Conservation (phyloP, 2,797 vertebrate species). For the Sarcophilus harrisii region DNA sequence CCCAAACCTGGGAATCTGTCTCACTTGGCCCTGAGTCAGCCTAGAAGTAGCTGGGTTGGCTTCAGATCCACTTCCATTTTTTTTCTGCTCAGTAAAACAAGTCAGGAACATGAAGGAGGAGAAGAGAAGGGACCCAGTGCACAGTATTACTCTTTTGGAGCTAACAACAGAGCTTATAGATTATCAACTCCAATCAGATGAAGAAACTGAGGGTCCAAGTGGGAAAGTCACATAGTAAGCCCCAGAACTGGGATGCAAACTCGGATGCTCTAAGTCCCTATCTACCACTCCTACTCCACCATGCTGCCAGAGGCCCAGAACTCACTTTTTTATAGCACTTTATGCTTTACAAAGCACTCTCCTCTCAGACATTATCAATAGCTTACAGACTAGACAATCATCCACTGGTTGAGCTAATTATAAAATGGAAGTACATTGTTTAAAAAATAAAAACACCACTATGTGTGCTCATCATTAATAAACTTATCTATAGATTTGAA, state of each 20-base stretch:
- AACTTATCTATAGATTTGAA: slow-evolving; percentile 24
- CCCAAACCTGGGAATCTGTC: neutral
- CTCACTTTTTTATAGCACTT: neutral
- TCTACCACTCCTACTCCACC: neutral
- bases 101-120: neutral
- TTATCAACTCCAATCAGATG: neutral
- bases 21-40: neutral
- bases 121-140: neutral
- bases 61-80: slow-evolving; percentile 1
- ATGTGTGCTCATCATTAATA: slow-evolving; percentile 24
- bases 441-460: neutral
- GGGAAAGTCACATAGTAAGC: neutral
- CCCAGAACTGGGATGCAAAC: neutral
- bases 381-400: neutral
- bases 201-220: neutral
- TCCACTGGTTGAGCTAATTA: slow-evolving; percentile 11
- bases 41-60: neutral
- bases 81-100: slow-evolving; percentile 7
- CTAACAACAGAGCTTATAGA: neutral
- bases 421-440: slow-evolving; percentile 30
- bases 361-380: neutral
- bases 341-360: neutral
- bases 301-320: neutral
- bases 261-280: neutral
- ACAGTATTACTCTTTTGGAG: neutral